phyloP scores from a whole-genome alignment of 2,888 invertebrate species.

The Tipula confusa region DNA sequence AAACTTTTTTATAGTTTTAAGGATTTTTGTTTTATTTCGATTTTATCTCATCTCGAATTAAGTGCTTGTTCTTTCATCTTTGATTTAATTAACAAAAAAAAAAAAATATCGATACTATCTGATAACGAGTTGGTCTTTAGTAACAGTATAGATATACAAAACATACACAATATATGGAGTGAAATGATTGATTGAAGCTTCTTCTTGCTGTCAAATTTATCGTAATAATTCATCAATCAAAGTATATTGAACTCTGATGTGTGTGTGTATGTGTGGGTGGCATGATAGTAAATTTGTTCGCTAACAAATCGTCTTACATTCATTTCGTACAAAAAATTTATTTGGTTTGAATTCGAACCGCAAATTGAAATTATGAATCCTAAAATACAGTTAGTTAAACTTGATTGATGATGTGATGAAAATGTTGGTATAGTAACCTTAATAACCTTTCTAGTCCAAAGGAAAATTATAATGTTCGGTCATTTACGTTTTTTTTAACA shows the following conservation, averaged over 20 bases:
- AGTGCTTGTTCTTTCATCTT: background rate
- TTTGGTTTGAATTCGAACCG: background rate
- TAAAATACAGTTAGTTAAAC: background rate
- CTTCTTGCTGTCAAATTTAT: background rate
- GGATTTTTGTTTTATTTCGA: too few species aligned
- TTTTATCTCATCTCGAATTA: conserved; percentile 1
- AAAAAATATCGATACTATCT: background rate
- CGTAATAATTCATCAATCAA: background rate
- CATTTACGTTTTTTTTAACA: too few species aligned
- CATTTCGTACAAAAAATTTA: background rate
- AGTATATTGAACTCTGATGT: background rate
- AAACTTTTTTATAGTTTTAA: background rate
- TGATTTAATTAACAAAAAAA: background rate
- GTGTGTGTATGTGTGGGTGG: background rate
- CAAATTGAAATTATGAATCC: background rate
- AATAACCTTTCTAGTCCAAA: too few species aligned
- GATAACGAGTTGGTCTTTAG: background rate
- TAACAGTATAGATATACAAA: background rate
- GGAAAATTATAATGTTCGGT: too few species aligned
- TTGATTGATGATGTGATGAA: background rate
- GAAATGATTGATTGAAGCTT: background rate
- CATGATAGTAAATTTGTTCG: background rate
- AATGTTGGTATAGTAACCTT: background rate
- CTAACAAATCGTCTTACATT: background rate
- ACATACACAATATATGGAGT: background rate